Percentiles rank a stretch among this genome's conserved stretches.
These are phyloP conservation scores for Cromileptes altivelis DNA, from an alignment of 2,113 vertebrate species.

Conservation along the genomic window DNA sequence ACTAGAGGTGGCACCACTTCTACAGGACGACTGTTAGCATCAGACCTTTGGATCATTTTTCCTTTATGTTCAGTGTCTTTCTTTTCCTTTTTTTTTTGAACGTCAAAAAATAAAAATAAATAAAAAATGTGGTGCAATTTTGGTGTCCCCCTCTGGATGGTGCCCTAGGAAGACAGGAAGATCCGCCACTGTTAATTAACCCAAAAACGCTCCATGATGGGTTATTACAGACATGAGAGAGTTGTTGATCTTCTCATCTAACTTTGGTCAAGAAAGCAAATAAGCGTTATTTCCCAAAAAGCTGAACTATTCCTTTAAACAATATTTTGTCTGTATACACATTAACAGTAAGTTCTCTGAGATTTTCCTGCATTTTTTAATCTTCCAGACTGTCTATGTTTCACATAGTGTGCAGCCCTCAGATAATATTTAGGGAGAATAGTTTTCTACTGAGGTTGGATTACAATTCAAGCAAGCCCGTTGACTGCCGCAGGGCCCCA, in stretches of 20 bases:
- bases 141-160: no score
- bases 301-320: neutral
- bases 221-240: neutral
- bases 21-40: no score
- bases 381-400: neutral
- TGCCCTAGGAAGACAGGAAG: no score
- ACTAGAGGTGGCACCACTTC: no score
- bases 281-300: neutral
- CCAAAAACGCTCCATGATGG: neutral
- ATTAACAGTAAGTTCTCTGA: neutral
- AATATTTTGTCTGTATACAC: conserved; percentile 7
- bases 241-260: neutral
- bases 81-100: no score
- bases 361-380: neutral
- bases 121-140: no score
- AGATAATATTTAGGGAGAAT: conserved; percentile 17
- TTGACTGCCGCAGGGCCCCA: conserved; percentile 13
- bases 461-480: conserved; percentile 21
- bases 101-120: no score
- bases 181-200: neutral
- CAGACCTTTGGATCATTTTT: no score
- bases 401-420: conserved; percentile 7
- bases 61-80: no score
- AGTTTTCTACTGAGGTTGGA: conserved; percentile 14
- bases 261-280: no score